phyloP scores from a whole-genome alignment of 1,140 invertebrate species.

The Laupala kohalensis region DNA sequence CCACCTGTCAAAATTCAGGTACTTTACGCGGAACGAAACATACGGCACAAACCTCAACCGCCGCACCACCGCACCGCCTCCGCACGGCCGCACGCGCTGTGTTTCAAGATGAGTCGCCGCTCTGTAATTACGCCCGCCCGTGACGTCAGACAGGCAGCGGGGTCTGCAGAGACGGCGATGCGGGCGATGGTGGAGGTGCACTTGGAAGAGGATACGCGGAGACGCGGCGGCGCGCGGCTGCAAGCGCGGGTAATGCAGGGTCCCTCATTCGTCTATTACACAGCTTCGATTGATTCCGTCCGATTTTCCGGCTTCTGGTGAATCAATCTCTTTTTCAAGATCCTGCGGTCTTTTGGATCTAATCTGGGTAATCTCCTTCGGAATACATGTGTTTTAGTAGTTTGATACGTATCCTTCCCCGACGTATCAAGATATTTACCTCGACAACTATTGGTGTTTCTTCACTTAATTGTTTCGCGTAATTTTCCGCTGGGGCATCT shows the following conservation, averaged over 20 bases:
- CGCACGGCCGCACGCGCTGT: too few species aligned
- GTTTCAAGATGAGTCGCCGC: too few species aligned
- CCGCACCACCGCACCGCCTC: too few species aligned
- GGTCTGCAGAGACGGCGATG: too few species aligned
- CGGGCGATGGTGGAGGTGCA: background rate
- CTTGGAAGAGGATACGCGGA: too few species aligned
- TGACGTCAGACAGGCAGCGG: too few species aligned
- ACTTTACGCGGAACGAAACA: too few species aligned
- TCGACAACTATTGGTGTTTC: background rate
- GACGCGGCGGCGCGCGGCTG: too few species aligned
- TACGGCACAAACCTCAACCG: too few species aligned
- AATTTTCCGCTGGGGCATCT: background rate
- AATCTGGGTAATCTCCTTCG: background rate
- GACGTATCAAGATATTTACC: background rate
- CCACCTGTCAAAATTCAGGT: too few species aligned
- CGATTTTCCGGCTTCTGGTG: background rate
- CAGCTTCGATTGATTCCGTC: background rate
- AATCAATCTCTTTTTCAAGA: background rate
- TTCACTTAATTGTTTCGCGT: background rate
- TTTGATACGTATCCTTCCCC: background rate
- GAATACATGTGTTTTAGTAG: background rate
- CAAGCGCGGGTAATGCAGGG: background rate
- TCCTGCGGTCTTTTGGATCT: background rate
- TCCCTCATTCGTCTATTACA: background rate
- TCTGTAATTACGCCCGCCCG: too few species aligned